Percentiles rank a stretch among this genome's conserved stretches.
Conservation (phyloP, 2,113 vertebrate species). For the Bos indicus region DNA sequence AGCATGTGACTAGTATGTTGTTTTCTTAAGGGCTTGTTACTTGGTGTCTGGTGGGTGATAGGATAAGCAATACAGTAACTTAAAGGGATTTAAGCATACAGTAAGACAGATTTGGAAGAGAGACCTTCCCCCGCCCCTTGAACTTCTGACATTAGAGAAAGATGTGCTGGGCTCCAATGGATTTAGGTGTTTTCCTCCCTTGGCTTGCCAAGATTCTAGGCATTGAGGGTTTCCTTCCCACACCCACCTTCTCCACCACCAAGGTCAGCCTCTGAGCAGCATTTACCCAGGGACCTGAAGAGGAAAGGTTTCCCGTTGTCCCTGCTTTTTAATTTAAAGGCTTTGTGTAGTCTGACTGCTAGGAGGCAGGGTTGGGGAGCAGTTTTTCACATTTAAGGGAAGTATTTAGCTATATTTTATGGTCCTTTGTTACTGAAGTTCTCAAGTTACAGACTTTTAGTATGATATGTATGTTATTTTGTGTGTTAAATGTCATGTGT, state of each 20-base stretch:
- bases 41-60: not conserved
- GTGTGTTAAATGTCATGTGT: not conserved
- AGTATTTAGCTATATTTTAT: conserved; percentile 51
- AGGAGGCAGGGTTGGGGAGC: not conserved
- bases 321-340: conserved; percentile 56
- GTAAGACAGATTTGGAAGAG: conserved; percentile 27
- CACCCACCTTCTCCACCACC: conserved; percentile 12
- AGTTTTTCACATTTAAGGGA: conserved; percentile 40
- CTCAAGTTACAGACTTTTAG: conserved; percentile 15
- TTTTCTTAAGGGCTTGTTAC: conserved; percentile 44
- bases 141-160: conserved; percentile 45
- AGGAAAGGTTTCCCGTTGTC: conserved; percentile 55
- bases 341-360: conserved; percentile 49
- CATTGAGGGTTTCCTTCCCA: conserved; percentile 40
- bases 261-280: conserved; percentile 33
- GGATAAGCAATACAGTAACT: conserved; percentile 17
- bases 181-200: conserved; percentile 46
- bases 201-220: conserved; percentile 28
- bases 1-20: not conserved
- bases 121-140: not conserved
- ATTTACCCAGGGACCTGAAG: conserved; percentile 26
- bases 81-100: conserved; percentile 43
- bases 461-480: not conserved
- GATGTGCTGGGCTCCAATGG: conserved; percentile 4
- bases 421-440: not conserved